phyloP scores from a whole-genome alignment of 2,797 vertebrate genomes.

The Mycteria americana region DNA sequence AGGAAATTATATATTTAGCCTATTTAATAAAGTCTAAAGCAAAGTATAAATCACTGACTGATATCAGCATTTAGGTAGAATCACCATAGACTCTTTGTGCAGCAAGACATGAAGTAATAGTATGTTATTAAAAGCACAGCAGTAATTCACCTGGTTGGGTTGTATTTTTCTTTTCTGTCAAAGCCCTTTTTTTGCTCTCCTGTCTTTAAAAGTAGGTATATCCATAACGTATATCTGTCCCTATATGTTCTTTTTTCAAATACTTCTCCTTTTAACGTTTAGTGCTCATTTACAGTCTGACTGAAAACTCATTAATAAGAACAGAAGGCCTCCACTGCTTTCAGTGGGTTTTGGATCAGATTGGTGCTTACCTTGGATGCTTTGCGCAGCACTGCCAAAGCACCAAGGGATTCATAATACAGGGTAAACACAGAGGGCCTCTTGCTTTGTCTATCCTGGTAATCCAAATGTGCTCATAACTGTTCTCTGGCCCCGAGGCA shows the following conservation, averaged over 20 bases:
- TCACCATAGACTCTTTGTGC: background rate
- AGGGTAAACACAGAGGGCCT: background rate
- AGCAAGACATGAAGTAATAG: background rate
- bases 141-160: background rate
- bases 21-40: background rate
- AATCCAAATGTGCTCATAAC: background rate
- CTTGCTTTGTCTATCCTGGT: background rate
- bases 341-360: constrained; percentile 1
- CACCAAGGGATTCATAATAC: background rate
- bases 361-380: background rate
- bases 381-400: background rate
- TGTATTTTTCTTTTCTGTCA: background rate
- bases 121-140: background rate
- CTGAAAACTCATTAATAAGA: background rate
- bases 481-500: background rate
- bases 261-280: background rate
- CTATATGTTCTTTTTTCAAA: background rate
- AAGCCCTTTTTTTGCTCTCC: background rate
- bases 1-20: background rate
- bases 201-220: background rate
- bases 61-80: background rate
- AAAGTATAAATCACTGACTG: background rate
- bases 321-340: background rate
- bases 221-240: background rate
- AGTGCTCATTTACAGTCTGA: background rate